Evolutionary conservation across 2,888 invertebrate genomes (phyloP).

Genomic region (Ophion obscuratus): DNA sequence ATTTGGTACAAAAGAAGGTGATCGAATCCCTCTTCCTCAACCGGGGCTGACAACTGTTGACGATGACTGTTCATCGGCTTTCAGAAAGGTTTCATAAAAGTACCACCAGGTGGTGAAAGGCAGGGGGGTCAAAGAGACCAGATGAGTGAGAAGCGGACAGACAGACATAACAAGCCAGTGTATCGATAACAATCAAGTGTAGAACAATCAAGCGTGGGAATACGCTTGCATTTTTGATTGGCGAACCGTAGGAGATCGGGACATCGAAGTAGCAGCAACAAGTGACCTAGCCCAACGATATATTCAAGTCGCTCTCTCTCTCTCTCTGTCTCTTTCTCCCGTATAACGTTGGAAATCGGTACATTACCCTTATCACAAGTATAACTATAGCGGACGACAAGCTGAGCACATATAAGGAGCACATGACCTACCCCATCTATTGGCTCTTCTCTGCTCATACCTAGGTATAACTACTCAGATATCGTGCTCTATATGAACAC

Average conservation of each 20-base stretch:
- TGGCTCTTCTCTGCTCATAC: constrained; percentile 42
- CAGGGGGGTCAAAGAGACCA: neutral
- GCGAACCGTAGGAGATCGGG: constrained; percentile 50
- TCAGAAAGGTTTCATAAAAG: too few relatives aligned
- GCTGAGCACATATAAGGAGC: constrained; percentile 32
- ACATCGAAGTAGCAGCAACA: constrained; percentile 69
- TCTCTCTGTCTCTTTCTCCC: constrained; percentile 1
- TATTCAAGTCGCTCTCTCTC: constrained; percentile 61
- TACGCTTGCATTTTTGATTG: constrained; percentile 71
- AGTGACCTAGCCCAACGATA: constrained; percentile 71
- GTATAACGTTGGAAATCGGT: constrained; percentile 24
- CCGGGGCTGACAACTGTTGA: too few relatives aligned
- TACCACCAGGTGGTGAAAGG: neutral
- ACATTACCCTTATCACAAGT: constrained; percentile 19
- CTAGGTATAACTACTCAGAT: constrained; percentile 57
- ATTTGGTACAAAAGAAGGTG: too few relatives aligned
- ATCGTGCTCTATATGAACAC: neutral
- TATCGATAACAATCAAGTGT: constrained; percentile 70
- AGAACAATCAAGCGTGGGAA: constrained; percentile 70
- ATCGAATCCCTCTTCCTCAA: too few relatives aligned
- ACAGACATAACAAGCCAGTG: constrained; percentile 39
- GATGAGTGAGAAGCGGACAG: neutral
- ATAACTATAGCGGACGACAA: constrained; percentile 52
- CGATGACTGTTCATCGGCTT: too few relatives aligned
- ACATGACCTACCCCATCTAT: constrained; percentile 43